Percentiles rank a stretch among this genome's conserved stretches.
These are phyloP conservation scores for Eufriesea mexicana DNA, from an alignment of 1,140 invertebrate genomes.

Conservation along the genomic window DNA sequence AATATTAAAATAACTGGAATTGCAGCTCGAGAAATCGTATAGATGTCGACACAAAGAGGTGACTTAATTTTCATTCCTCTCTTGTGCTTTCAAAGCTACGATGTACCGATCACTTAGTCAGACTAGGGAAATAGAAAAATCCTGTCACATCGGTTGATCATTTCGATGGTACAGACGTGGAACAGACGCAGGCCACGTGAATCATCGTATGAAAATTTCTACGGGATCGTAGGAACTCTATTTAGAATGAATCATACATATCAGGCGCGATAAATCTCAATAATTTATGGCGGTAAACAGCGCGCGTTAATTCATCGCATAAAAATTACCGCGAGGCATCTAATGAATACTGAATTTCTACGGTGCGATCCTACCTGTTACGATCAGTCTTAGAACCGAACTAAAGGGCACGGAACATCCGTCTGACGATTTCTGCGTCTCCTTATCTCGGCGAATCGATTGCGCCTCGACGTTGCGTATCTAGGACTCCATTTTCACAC, in stretches of 20 bases:
- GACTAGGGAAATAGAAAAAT: too few relatives aligned
- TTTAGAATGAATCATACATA: not conserved
- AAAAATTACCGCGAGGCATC: not conserved
- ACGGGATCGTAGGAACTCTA: not conserved
- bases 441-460: constrained; percentile 22
- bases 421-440: constrained; percentile 25
- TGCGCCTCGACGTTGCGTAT: not conserved
- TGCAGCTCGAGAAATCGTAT: too few relatives aligned
- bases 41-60: too few relatives aligned
- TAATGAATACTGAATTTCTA: constrained; percentile 2
- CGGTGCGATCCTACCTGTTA: not conserved
- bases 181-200: not conserved
- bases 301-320: constrained; percentile 5
- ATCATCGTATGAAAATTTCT: not conserved
- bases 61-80: too few relatives aligned
- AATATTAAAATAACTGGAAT: too few relatives aligned
- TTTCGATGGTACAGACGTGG: not conserved
- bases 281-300: constrained; percentile 7
- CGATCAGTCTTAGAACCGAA: constrained; percentile 21
- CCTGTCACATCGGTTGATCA: not conserved
- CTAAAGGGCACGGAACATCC: constrained; percentile 53
- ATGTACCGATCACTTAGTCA: too few relatives aligned
- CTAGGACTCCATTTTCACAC: constrained; percentile 30
- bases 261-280: not conserved
- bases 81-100: too few relatives aligned